Percentiles rank a stretch among this genome's conserved stretches.
phyloP scores from a whole-genome alignment of 2,888 invertebrate genomes.

The Andrena hattorfiana region DNA sequence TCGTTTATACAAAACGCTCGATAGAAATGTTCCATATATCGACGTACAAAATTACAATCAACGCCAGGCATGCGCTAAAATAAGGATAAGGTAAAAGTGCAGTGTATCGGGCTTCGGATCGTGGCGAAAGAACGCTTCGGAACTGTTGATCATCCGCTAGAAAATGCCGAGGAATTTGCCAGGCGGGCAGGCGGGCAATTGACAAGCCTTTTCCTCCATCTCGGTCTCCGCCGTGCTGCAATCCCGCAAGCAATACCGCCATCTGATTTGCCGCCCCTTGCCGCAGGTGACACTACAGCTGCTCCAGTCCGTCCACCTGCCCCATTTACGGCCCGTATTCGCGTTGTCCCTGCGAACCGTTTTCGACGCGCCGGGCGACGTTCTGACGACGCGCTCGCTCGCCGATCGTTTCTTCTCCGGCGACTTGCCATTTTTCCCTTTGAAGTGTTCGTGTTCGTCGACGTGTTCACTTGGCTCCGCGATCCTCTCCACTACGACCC shows the following conservation, averaged over 20 bases:
- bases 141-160: slow-evolving; percentile 12
- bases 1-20: slow-evolving; percentile 12
- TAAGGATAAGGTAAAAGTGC: neutral
- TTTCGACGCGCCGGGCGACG: neutral
- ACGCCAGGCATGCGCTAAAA: slow-evolving; percentile 7
- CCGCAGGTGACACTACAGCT: slow-evolving; percentile 89
- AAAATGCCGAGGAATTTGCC: slow-evolving; percentile 81
- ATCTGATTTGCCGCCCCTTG: slow-evolving; percentile 87
- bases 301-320: slow-evolving; percentile 88
- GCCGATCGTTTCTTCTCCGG: slow-evolving; percentile 4
- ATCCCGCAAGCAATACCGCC: slow-evolving; percentile 86
- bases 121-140: neutral
- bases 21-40: slow-evolving; percentile 35
- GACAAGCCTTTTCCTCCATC: slow-evolving; percentile 86
- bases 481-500: slow-evolving; percentile 17
- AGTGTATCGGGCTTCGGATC: neutral
- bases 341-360: slow-evolving; percentile 19
- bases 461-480: neutral
- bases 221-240: slow-evolving; percentile 85
- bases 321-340: slow-evolving; percentile 80
- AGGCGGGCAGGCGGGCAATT: slow-evolving; percentile 85
- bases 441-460: neutral
- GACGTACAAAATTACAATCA: slow-evolving; percentile 36
- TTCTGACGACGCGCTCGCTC: neutral
- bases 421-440: neutral